Evolutionary conservation across 2,113 vertebrate species (phyloP).

Genomic region (Glareola pratincola): DNA sequence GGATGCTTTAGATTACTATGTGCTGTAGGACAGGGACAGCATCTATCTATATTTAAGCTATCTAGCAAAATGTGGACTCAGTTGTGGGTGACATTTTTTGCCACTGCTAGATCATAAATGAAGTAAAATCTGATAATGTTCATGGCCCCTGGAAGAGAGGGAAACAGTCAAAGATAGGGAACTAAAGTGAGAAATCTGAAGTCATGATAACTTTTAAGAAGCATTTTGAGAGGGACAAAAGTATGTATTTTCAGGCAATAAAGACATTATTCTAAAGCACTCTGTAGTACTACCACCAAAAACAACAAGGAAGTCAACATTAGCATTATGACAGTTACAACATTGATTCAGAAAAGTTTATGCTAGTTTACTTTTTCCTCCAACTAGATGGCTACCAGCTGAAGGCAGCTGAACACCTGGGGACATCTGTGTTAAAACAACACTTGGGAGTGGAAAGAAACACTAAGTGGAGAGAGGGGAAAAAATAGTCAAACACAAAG

Average conservation of each 20-base stretch:
- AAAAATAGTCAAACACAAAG: not conserved
- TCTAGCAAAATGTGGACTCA: not conserved
- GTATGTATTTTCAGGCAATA: not conserved
- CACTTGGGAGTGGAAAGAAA: not conserved
- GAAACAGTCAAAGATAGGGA: not conserved
- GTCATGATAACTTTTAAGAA: not conserved
- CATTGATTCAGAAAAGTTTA: not conserved
- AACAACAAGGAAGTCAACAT: not conserved
- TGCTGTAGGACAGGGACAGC: not conserved
- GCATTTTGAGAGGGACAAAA: not conserved
- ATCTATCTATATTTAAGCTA: not conserved
- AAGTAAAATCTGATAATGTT: not conserved
- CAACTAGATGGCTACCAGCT: not conserved
- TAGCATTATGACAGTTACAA: not conserved
- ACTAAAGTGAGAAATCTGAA: not conserved
- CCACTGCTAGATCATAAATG: not conserved
- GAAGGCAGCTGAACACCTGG: not conserved
- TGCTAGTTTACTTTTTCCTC: not conserved
- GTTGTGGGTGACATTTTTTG: not conserved
- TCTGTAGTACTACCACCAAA: not conserved
- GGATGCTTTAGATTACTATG: not conserved
- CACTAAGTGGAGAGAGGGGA: not conserved
- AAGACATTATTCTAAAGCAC: not conserved
- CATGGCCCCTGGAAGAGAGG: not conserved
- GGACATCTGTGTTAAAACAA: not conserved